phyloP scores from a whole-genome alignment of 2,113 vertebrate genomes.

The Cottus gobio region DNA sequence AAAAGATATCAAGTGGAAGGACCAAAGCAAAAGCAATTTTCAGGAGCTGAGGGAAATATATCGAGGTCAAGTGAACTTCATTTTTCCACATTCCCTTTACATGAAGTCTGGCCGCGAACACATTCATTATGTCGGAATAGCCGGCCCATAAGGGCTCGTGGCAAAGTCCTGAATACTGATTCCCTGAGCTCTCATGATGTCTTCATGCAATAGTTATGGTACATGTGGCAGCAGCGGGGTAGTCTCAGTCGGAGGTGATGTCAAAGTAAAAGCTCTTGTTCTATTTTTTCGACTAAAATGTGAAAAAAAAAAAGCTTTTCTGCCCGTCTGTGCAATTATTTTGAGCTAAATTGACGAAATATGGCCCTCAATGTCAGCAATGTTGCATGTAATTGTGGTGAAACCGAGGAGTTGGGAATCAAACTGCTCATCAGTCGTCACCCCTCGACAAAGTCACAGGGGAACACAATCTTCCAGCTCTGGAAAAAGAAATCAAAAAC shows the following conservation, averaged over 20 bases:
- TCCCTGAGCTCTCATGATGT: constrained; percentile 26
- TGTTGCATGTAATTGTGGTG: not conserved
- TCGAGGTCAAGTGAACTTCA: constrained; percentile 75
- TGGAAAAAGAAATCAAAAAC: constrained; percentile 13
- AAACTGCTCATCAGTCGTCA: not conserved
- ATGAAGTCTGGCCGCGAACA: constrained; percentile 62
- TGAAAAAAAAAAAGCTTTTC: not conserved
- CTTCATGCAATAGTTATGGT: constrained; percentile 25
- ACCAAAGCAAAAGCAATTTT: constrained; percentile 75
- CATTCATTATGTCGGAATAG: constrained; percentile 67
- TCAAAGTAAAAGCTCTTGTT: constrained; percentile 12
- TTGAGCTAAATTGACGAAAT: not conserved
- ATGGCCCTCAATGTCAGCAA: not conserved
- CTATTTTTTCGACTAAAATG: not conserved
- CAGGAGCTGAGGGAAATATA: constrained; percentile 64
- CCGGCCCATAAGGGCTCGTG: constrained; percentile 35
- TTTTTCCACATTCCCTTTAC: constrained; percentile 65
- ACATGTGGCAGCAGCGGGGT: not conserved
- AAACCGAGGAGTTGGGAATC: not conserved
- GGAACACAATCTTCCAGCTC: constrained; percentile 11
- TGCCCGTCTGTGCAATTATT: not conserved
- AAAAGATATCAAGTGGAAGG: constrained; percentile 73
- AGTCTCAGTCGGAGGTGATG: not conserved
- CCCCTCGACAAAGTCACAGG: not conserved
- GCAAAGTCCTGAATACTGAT: constrained; percentile 59